A percentile compares a stretch with the other conserved stretches of the same genome.
Conservation (phyloP, 2,888 invertebrate species). For the Polyommatus icarus region DNA sequence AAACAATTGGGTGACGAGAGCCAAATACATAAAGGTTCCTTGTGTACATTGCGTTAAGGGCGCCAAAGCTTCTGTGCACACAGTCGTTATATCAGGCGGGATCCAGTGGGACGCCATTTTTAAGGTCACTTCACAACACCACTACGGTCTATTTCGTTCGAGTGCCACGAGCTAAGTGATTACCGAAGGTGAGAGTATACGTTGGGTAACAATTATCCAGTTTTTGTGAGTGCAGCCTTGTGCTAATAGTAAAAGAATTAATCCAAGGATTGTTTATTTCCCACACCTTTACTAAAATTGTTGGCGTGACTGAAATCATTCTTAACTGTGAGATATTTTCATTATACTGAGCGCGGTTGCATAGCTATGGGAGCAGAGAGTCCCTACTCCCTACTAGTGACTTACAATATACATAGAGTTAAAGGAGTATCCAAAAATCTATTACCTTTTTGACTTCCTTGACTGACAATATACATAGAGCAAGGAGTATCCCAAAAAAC, state of each 20-base stretch:
- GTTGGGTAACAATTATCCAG: constrained; percentile 18
- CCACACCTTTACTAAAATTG: neutral
- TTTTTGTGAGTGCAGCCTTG: constrained; percentile 14
- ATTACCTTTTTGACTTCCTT: no score
- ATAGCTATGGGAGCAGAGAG: no score
- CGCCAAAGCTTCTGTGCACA: constrained; percentile 76
- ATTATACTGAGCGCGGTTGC: no score
- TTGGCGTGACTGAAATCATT: no score
- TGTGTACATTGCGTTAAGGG: constrained; percentile 81
- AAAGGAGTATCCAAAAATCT: no score
- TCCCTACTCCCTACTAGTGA: no score
- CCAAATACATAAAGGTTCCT: constrained; percentile 80
- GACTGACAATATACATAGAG: no score
- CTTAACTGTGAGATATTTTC: no score
- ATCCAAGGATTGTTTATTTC: neutral
- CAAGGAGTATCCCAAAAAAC: no score
- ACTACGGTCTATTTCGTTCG: constrained; percentile 26
- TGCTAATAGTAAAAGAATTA: constrained; percentile 4
- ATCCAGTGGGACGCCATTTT: constrained; percentile 62
- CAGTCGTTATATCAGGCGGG: constrained; percentile 78
- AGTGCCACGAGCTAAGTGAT: constrained; percentile 30
- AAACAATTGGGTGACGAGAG: constrained; percentile 79
- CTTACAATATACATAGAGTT: no score
- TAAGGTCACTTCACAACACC: constrained; percentile 26
- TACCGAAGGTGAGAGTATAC: constrained; percentile 34